Conservation (phyloP, 1,140 invertebrate genomes). For the Tetramorium simillimum region DNA sequence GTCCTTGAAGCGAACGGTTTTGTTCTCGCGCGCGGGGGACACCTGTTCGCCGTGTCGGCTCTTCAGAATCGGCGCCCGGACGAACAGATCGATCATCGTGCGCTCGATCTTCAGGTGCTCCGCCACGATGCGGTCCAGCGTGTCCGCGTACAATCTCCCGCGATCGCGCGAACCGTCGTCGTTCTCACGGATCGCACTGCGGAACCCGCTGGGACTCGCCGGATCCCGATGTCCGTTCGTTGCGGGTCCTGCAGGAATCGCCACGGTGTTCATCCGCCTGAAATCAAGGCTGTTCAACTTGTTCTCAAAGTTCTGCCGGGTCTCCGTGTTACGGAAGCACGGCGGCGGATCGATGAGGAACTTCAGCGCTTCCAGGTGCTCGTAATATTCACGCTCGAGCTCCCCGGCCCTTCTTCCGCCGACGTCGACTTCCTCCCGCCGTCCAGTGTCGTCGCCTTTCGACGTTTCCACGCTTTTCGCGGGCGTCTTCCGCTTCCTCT, state of each 20-base stretch:
- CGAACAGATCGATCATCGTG: slow-evolving; percentile 74
- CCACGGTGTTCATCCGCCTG: slow-evolving; percentile 82
- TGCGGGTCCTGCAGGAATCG: slow-evolving; percentile 68
- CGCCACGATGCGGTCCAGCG: slow-evolving; percentile 25
- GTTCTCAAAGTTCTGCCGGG: slow-evolving; percentile 70
- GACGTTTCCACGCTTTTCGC: background rate
- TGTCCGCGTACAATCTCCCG: background rate
- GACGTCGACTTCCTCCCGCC: slow-evolving; percentile 60
- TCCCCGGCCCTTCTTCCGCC: slow-evolving; percentile 63
- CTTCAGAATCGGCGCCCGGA: slow-evolving; percentile 70
- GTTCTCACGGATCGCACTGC: background rate
- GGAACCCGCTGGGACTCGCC: background rate
- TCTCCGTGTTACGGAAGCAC: slow-evolving; percentile 70
- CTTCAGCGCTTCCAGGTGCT: slow-evolving; percentile 78
- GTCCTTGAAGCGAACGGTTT: slow-evolving; percentile 80
- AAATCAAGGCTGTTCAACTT: slow-evolving; percentile 81
- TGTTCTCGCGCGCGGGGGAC: slow-evolving; percentile 59
- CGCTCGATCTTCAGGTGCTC: slow-evolving; percentile 72
- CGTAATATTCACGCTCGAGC: slow-evolving; percentile 75
- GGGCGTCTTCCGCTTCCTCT: slow-evolving; percentile 47
- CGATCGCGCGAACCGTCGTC: background rate
- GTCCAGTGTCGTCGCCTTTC: slow-evolving; percentile 56
- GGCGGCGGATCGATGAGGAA: slow-evolving; percentile 78
- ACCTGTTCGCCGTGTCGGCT: slow-evolving; percentile 60
- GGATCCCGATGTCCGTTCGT: background rate